Base-by-base conservation (phyloP, 2,113 vertebrate genomes). In the Deroptyus accipitrinus region DNA sequence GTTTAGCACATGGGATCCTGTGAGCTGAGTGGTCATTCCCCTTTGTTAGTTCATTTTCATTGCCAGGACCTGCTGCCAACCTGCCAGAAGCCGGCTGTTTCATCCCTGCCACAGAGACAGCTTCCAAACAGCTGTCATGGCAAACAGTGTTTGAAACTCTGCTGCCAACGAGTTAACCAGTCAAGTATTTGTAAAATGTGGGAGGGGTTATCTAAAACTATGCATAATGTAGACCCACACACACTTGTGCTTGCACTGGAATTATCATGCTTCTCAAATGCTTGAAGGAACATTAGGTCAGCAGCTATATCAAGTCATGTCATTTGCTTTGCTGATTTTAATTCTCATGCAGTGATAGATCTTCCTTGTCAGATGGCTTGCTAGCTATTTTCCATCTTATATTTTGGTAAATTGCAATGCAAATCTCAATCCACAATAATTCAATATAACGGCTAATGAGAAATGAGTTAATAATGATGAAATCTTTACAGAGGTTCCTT, bases 391-490 rank as follows among this genome's bases (percentile, higher is more conserved):
- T 87, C 70, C 63, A 44, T 76, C 44, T 76, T 76, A n/a, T 51
- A 42, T 89, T 79, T 83, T 76, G 66, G 62, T 89, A 92, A 85
- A 94, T 77, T 91, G 88, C 59, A 89, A 85, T 86, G 51, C 52
- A 96, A 83, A 83, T 83, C 86, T 93, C 95, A 94, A 73, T 46
- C 31, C 55, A 42, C 77, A 87, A 77, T 91, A 95, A 94, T 83
- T 87, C 88, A 28, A 54, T n/a, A 89, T 37, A 78, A 67, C 42
- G 27, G 91, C 20, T 95, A 96, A 94, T 91, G 86, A 92, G 63
- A 94, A 96, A 95, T 92, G 69, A 95, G 94, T 89, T 96, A 92
- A 94, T 91, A 59, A 83, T 30, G 66, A 92, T 88, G 57, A 92
- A 97, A 82, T 89, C 78, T 91, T 91, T 87, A 89, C 37, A 67